Conservation (phyloP, 2,888 invertebrate genomes). For the Strigamia maritima region DNA sequence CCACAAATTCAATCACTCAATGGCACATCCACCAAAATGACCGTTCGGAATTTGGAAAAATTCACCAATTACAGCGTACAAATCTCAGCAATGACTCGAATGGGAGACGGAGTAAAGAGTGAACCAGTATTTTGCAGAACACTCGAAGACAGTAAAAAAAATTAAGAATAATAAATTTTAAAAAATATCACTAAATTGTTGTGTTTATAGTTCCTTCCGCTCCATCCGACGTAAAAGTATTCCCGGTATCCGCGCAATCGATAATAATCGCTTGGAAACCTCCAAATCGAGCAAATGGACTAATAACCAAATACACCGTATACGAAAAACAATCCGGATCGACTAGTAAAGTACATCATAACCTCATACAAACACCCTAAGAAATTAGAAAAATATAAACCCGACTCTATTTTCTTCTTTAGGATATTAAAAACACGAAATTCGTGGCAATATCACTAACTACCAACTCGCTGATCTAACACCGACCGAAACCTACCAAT, state of each 20-base stretch:
- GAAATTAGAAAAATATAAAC: too few relatives aligned
- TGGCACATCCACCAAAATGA: background rate
- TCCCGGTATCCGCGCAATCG: background rate
- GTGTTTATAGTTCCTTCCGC: background rate
- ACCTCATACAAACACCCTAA: too few relatives aligned
- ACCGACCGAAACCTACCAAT: background rate
- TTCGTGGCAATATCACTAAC: background rate
- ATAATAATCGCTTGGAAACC: background rate
- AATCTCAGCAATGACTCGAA: constrained; percentile 52
- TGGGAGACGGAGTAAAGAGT: constrained; percentile 52
- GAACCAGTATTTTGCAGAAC: constrained; percentile 50
- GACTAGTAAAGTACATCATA: background rate
- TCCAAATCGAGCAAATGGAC: background rate
- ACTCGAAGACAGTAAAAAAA: constrained; percentile 43
- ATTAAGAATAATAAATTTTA: background rate
- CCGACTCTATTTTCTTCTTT: background rate
- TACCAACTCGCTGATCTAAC: background rate
- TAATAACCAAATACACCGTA: background rate
- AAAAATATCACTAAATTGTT: background rate
- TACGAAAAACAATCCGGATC: background rate
- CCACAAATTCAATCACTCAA: constrained; percentile 43
- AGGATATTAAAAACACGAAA: background rate
- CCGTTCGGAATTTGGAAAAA: constrained; percentile 44
- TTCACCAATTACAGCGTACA: constrained; percentile 53
- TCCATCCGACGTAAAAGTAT: background rate